Conservation (phyloP, 2,113 vertebrate genomes). For the Puntigrus tetrazona region DNA sequence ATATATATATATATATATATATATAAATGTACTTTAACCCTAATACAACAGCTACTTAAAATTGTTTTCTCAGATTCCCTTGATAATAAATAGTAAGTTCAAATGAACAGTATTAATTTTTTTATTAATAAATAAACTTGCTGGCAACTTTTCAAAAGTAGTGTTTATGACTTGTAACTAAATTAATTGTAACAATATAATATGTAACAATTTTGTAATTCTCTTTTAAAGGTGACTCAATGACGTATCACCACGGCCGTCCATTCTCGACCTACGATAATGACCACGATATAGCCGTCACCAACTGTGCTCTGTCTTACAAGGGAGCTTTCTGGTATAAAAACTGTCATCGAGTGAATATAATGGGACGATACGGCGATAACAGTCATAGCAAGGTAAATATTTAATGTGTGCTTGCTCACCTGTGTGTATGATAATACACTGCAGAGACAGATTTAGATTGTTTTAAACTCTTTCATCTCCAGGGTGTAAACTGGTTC, state of each 20-base stretch:
- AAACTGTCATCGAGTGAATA: conserved; percentile 97
- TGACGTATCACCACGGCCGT: conserved; percentile 93
- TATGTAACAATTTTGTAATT: neutral
- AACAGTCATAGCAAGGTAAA: conserved; percentile 95
- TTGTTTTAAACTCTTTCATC: neutral
- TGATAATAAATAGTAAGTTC: neutral
- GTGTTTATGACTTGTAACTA: neutral
- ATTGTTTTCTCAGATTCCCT: neutral
- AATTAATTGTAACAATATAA: too few species aligned
- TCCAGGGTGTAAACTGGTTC: conserved; percentile 97
- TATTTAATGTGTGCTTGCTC: neutral
- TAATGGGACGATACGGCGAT: conserved; percentile 95
- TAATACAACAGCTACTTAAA: too few species aligned
- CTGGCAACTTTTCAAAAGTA: neutral
- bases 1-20: too few species aligned
- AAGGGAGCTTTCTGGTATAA: conserved; percentile 99
- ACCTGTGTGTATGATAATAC: neutral
- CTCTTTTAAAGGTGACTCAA: conserved; percentile 88
- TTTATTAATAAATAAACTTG: too few species aligned
- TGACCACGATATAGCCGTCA: conserved; percentile 95
- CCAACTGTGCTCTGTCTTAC: conserved; percentile 97
- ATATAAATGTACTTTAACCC: too few species aligned
- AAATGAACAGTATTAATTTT: neutral
- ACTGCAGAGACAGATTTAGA: neutral
- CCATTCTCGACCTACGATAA: conserved; percentile 95